A percentile compares a stretch with the other conserved stretches of the same genome.
These are phyloP conservation scores for Ranitomeya imitator DNA, from an alignment of 2,113 vertebrate species.

Conservation along the genomic window DNA sequence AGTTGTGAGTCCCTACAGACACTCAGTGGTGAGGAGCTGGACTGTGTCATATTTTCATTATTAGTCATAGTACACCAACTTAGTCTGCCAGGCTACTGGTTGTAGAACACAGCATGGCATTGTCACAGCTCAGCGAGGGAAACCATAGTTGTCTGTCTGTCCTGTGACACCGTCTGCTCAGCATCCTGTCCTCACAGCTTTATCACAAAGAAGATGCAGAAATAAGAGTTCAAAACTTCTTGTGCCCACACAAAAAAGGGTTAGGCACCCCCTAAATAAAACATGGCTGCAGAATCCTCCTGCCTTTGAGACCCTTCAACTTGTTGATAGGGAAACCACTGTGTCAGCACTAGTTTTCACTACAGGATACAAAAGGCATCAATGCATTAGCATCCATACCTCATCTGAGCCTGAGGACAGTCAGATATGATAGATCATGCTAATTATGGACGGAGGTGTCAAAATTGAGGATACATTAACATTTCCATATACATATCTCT, in stretches of 20 bases:
- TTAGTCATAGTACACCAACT: not conserved
- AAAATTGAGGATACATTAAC: not conserved
- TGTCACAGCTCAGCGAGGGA: conserved; percentile 38
- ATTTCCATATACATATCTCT: no score
- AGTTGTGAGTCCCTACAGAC: not conserved
- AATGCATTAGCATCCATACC: not conserved
- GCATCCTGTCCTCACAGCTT: conserved; percentile 27
- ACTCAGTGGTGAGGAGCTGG: not conserved
- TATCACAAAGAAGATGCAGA: not conserved
- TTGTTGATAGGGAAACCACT: not conserved
- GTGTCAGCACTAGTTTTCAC: not conserved
- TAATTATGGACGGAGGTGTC: not conserved
- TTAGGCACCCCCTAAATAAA: not conserved
- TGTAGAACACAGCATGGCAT: conserved; percentile 45
- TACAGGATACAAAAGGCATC: not conserved
- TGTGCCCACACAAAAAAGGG: not conserved
- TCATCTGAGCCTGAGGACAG: not conserved
- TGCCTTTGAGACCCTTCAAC: not conserved
- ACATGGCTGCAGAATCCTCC: not conserved
- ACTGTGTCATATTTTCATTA: conserved; percentile 1
- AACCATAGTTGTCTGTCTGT: conserved; percentile 38
- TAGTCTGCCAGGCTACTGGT: conserved; percentile 29
- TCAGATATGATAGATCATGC: not conserved
- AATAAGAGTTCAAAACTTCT: not conserved
- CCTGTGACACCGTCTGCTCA: conserved; percentile 36